Evolutionary conservation across 2,113 vertebrate genomes (phyloP), one percentile per base, ranked within the genome.

Genomic region (Panthera tigris): DNA sequence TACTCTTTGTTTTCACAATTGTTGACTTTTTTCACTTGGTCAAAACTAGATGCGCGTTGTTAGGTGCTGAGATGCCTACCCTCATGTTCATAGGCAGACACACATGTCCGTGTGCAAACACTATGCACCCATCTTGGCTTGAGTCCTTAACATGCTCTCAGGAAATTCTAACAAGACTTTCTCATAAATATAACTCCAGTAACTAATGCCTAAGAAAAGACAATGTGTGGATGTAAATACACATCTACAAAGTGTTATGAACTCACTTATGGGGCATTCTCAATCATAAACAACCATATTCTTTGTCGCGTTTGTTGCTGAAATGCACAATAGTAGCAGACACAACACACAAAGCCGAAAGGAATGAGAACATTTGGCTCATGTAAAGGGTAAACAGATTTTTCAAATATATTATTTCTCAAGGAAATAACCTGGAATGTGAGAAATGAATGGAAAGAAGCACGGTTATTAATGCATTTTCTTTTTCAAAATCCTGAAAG

Each of bases 401-500:
- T 97, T 97, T 96, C 73, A 94, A 87, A 94, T 92, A 95, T 48
- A 95, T 90, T 87, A 80, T 94, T 97, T 93, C 90, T 97, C 92
- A 89, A 82, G 96, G 73, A 95, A 97, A 97, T 95, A 96, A 89
- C 55, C 96, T 97, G 95, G 82, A 97, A 97, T 95, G 83, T 89
- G 89, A 95, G 91, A 93, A 97, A 86, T 96, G 86, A 93, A 96
- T 81, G 48, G 96, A 96, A 96, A 97, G 89, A 96, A 94, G 57
- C 82, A 90, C 5, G 14, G 33, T 52, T 97, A 98, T 96, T 96
- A 97, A 89, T 93, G 82, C 63, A 91, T 94, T 97, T 97, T 96
- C 85, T 91, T 96, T 87, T 81, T 65, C 57, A 88, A 92, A 97
- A 90, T 97, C 93, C 82, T 86, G 61, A 97, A 97, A 95, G 31